Percentiles rank a stretch among this genome's conserved stretches.
Evolutionary conservation across 2,113 vertebrate species (phyloP).

Genomic region (Mus spicilegus): DNA sequence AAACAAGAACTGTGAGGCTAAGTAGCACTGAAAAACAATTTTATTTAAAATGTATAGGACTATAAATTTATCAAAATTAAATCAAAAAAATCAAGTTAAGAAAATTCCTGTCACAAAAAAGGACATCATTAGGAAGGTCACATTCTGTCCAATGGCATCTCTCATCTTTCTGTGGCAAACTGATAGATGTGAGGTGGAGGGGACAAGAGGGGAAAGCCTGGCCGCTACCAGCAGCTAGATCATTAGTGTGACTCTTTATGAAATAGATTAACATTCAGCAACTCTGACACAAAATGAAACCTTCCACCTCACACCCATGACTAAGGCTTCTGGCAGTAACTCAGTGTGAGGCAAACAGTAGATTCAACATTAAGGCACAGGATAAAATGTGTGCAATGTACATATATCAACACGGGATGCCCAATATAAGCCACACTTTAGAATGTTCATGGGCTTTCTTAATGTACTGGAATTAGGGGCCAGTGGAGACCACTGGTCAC

Average conservation of each 20-base stretch:
- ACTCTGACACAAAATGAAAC: slow-evolving; percentile 33
- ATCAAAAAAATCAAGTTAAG: slow-evolving; percentile 37
- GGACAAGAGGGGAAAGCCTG: neutral
- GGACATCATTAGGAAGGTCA: neutral
- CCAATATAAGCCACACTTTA: slow-evolving; percentile 53
- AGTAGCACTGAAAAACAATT: slow-evolving; percentile 18
- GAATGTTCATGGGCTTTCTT: slow-evolving; percentile 60
- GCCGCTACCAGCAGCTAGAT: neutral
- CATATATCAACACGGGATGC: slow-evolving; percentile 4
- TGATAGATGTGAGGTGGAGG: slow-evolving; percentile 25
- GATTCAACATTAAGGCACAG: slow-evolving; percentile 84
- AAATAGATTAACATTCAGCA: slow-evolving; percentile 16
- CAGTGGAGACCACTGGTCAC: neutral
- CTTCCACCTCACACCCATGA: slow-evolving; percentile 46
- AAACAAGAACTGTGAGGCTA: neutral
- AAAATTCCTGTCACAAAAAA: neutral
- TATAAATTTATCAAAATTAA: slow-evolving; percentile 68
- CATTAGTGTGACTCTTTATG: neutral
- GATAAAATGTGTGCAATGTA: neutral
- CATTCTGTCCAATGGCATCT: neutral
- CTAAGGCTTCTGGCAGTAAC: slow-evolving; percentile 52
- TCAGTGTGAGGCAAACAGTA: slow-evolving; percentile 78
- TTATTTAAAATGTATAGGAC: slow-evolving; percentile 74
- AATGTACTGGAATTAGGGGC: slow-evolving; percentile 10
- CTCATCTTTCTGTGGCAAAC: neutral